Percentiles rank a stretch among this genome's conserved stretches.
Evolutionary conservation across 2,113 vertebrate genomes (phyloP).

Genomic region (Corvus hawaiiensis): DNA sequence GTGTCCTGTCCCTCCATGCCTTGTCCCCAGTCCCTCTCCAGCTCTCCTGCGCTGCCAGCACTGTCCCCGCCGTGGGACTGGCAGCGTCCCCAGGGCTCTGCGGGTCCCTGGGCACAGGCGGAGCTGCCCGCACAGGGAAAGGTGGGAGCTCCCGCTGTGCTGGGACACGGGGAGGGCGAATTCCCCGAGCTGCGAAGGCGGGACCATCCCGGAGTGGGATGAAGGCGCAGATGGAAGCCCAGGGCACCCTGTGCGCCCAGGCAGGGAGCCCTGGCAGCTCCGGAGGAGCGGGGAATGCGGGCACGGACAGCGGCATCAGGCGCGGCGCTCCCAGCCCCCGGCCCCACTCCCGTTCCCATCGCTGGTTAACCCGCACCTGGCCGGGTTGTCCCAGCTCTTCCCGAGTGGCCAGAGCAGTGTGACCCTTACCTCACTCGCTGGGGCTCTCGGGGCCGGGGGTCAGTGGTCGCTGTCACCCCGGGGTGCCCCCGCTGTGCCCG

Average conservation of each 20-base stretch:
- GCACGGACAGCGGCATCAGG: background rate
- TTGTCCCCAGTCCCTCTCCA: background rate
- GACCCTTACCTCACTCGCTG: background rate
- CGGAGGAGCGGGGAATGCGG: background rate
- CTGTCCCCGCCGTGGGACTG: background rate
- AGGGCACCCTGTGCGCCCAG: background rate
- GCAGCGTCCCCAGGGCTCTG: background rate
- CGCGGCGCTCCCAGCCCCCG: background rate
- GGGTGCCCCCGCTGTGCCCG: background rate
- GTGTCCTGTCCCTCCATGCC: background rate
- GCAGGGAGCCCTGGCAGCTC: background rate
- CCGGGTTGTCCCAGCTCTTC: background rate
- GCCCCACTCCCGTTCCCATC: background rate
- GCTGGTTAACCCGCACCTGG: background rate
- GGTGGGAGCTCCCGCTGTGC: background rate
- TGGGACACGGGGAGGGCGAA: background rate
- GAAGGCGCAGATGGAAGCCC: fast-evolving
- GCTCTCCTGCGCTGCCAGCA: background rate
- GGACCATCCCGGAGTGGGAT: background rate
- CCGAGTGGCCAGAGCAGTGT: fast-evolving
- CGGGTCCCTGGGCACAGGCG: background rate
- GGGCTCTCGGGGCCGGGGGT: background rate
- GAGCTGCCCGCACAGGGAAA: background rate
- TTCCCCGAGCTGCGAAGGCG: background rate
- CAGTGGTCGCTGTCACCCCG: background rate